A percentile compares a stretch with the other conserved stretches of the same genome.
These are phyloP conservation scores for Botia almorhae DNA, from an alignment of 2,797 vertebrate genomes.

Conservation along the genomic window DNA sequence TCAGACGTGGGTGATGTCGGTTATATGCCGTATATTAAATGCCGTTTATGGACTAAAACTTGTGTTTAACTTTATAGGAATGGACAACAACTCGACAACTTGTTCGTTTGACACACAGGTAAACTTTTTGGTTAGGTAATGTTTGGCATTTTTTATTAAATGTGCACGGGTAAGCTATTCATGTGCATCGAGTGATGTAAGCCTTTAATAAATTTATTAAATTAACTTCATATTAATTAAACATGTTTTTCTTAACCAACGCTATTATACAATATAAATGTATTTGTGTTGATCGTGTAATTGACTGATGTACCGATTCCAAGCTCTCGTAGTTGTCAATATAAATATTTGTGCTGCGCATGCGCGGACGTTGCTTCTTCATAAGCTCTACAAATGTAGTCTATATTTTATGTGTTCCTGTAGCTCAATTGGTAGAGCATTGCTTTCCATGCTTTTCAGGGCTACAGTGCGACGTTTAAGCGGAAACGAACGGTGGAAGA, in stretches of 20 bases:
- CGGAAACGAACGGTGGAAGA: constrained; percentile 93
- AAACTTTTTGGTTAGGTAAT: background rate
- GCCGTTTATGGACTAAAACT: background rate
- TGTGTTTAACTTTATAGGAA: constrained; percentile 34
- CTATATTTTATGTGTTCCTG: no score
- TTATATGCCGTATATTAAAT: background rate
- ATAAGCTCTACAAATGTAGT: no score
- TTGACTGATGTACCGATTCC: background rate
- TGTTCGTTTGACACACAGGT: constrained; percentile 60
- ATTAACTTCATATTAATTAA: background rate
- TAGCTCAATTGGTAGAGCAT: no score
- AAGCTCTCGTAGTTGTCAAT: background rate
- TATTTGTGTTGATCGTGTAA: background rate
- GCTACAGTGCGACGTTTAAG: constrained; percentile 78
- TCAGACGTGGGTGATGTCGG: no score
- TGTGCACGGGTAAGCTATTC: no score
- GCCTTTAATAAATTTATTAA: background rate
- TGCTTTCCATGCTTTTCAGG: constrained; percentile 67
- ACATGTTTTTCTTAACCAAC: background rate
- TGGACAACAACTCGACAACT: constrained; percentile 54
- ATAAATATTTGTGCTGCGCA: constrained; percentile 1
- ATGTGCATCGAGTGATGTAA: background rate
- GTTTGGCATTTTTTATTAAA: background rate
- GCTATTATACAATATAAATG: no score
- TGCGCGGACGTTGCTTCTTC: background rate